Evolutionary conservation across 2,797 vertebrate species (phyloP).

Genomic region (Periparus ater): DNA sequence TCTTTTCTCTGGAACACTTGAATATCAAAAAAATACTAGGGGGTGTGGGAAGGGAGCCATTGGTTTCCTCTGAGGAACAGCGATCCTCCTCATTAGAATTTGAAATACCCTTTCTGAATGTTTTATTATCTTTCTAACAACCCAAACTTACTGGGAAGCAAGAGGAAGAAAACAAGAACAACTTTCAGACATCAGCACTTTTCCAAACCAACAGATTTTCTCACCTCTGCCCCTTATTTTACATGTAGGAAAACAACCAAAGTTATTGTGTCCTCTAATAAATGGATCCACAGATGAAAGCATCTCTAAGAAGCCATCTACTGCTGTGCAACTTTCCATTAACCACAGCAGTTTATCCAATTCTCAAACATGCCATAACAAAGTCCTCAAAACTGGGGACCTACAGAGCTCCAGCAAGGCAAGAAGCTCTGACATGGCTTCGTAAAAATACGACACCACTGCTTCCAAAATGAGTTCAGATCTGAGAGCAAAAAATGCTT

Average conservation of each 20-base stretch:
- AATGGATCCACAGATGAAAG: background rate
- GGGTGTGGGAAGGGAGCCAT: background rate
- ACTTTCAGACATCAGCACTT: background rate
- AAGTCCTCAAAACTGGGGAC: background rate
- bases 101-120: background rate
- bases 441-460: rapidly evolving
- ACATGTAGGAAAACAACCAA: background rate
- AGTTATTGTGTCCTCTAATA: background rate
- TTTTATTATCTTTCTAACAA: background rate
- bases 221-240: background rate
- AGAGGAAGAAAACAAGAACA: background rate
- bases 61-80: background rate
- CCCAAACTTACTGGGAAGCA: background rate
- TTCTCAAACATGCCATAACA: background rate
- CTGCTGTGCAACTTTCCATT: background rate
- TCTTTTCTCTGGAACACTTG: background rate
- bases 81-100: background rate
- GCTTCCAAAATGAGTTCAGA: background rate
- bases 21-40: background rate
- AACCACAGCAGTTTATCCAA: background rate
- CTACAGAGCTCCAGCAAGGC: background rate
- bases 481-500: background rate
- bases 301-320: background rate
- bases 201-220: background rate
- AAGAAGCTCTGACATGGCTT: background rate